Percentiles rank a stretch among this genome's conserved stretches.
These are phyloP conservation scores for Coilia nasus DNA, from an alignment of 2,797 vertebrate genomes.

Conservation along the genomic window DNA sequence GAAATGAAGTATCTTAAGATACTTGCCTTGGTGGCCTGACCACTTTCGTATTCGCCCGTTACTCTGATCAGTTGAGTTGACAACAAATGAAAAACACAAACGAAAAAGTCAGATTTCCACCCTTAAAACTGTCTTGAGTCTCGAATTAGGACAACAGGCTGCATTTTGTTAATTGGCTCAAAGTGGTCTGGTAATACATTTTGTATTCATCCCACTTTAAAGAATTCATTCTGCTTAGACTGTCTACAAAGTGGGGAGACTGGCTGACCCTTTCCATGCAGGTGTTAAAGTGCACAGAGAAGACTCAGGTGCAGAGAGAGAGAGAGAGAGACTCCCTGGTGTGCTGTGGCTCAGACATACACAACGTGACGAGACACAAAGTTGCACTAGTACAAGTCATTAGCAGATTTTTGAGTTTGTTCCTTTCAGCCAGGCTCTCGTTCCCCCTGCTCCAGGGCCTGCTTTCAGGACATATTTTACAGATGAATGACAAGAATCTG, in stretches of 20 bases:
- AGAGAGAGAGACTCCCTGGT: no score
- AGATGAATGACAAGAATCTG: not conserved
- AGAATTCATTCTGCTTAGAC: not conserved
- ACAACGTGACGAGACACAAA: not conserved
- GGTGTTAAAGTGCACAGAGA: slow-evolving; percentile 5
- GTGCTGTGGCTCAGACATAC: not conserved
- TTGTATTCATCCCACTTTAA: not conserved
- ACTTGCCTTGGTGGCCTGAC: no score
- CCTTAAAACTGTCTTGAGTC: slow-evolving; percentile 2
- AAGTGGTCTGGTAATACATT: not conserved
- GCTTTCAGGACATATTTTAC: no score
- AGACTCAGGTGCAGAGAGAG: not conserved
- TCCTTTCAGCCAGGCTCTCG: no score
- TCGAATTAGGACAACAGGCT: not conserved
- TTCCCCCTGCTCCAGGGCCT: no score
- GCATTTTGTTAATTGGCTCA: not conserved
- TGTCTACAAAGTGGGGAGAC: not conserved
- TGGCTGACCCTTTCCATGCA: not conserved
- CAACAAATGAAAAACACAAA: not conserved
- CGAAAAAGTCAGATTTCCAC: not conserved
- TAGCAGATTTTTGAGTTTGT: not conserved
- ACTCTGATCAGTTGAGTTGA: no score
- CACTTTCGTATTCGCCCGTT: no score
- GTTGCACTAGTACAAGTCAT: not conserved
- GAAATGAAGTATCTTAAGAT: no score